Evolutionary conservation across 2,113 vertebrate genomes (phyloP).

Genomic region (Antechinus stuartii): DNA sequence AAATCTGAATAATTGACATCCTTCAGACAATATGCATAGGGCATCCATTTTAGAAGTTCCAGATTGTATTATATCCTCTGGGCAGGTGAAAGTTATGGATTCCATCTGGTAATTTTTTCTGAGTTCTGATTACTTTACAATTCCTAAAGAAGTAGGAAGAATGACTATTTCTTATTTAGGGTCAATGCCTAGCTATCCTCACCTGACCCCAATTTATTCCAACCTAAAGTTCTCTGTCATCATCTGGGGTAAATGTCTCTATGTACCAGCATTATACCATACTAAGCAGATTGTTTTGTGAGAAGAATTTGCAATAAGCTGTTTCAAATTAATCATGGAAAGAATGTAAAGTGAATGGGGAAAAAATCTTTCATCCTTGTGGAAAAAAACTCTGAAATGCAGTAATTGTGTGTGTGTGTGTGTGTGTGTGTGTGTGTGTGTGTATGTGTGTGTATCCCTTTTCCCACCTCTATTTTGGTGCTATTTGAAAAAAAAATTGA

Average conservation of each 20-base stretch:
- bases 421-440: too few species aligned
- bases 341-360: slow-evolving; percentile 34
- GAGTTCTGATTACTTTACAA: background rate
- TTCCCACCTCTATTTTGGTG: background rate
- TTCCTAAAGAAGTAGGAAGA: background rate
- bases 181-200: background rate
- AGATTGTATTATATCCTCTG: slow-evolving; percentile 53
- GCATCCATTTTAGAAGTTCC: background rate
- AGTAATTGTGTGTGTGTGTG: background rate
- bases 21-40: slow-evolving; percentile 36
- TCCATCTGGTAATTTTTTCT: slow-evolving; percentile 47
- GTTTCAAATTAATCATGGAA: slow-evolving; percentile 50
- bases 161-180: slow-evolving; percentile 13
- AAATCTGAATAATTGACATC: slow-evolving; percentile 63
- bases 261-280: background rate
- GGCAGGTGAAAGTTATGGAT: slow-evolving; percentile 48
- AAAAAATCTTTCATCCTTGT: slow-evolving; percentile 43
- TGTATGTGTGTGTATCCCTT: too few species aligned
- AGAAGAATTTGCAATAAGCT: slow-evolving; percentile 53
- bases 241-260: background rate
- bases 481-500: slow-evolving; percentile 8
- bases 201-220: slow-evolving; percentile 7
- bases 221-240: background rate
- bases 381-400: background rate
- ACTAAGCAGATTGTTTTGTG: slow-evolving; percentile 42